Conservation (phyloP, 2,888 invertebrate species). For the Lasius platythorax region DNA sequence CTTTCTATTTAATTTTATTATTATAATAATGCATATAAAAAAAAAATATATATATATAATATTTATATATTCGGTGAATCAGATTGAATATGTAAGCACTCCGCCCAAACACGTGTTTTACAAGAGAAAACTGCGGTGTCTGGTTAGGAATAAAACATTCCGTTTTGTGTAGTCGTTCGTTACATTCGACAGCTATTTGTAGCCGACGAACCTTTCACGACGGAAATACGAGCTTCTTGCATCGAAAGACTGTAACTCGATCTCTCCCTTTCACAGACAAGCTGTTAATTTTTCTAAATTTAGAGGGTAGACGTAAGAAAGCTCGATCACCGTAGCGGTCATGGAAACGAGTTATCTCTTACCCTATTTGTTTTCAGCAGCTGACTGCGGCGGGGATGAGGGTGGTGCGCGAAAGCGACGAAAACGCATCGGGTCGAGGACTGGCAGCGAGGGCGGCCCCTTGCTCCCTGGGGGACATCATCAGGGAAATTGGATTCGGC, state of each 20-base stretch:
- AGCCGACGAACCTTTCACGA: conserved; percentile 18
- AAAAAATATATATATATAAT: too few relatives aligned
- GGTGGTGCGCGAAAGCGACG: conserved; percentile 68
- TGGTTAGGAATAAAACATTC: conserved; percentile 12
- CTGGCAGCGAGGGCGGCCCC: conserved; percentile 57
- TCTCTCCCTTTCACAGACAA: conserved; percentile 38
- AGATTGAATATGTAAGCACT: not conserved
- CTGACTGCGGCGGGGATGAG: conserved; percentile 58
- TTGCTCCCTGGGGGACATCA: conserved; percentile 81
- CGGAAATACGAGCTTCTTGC: conserved; percentile 47
- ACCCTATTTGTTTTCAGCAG: conserved; percentile 82
- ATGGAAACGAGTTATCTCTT: conserved; percentile 74
- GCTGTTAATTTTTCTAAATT: conserved; percentile 76
- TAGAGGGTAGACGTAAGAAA: conserved; percentile 63
- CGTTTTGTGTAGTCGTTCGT: conserved; percentile 8
- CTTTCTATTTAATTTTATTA: not conserved
- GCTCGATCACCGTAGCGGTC: conserved; percentile 62
- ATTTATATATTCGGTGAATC: too few relatives aligned
- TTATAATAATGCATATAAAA: not conserved
- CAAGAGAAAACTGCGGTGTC: not conserved
- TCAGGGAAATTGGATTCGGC: conserved; percentile 84
- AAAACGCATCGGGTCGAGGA: conserved; percentile 70
- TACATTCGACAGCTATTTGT: conserved; percentile 52
- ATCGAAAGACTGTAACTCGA: conserved; percentile 25
- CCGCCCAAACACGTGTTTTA: conserved; percentile 17